Conservation (phyloP, 2,797 vertebrate genomes). For the Ciconia nigra region DNA sequence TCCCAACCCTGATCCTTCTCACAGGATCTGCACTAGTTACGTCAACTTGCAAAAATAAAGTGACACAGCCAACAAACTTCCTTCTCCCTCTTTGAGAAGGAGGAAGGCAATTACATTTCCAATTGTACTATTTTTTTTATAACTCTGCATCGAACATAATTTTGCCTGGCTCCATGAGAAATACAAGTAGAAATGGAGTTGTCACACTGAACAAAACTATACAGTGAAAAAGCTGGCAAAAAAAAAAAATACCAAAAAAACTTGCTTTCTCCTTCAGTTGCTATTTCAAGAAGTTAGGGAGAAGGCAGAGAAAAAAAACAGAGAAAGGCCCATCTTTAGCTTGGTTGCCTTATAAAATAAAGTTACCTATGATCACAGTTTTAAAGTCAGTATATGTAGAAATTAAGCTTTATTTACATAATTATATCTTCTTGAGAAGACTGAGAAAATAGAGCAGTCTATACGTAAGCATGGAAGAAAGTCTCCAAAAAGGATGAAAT, state of each 20-base stretch:
- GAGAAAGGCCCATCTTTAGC: background rate
- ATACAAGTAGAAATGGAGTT: background rate
- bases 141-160: background rate
- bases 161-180: background rate
- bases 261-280: background rate
- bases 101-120: background rate
- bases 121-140: background rate
- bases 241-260: background rate
- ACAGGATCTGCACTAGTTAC: background rate
- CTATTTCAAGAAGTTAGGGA: background rate
- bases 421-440: background rate
- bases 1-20: constrained; percentile 1
- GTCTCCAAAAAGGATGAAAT: background rate
- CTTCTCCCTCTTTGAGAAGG: background rate
- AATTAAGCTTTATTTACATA: background rate
- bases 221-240: background rate
- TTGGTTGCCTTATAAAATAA: background rate
- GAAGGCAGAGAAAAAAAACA: background rate
- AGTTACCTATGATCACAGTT: background rate
- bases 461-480: background rate
- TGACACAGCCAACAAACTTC: background rate
- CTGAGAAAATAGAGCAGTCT: background rate
- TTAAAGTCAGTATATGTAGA: background rate
- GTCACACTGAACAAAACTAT: background rate
- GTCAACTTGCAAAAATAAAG: background rate